Conservation (phyloP, 2,888 invertebrate species). For the Drosophila subquinaria region DNA sequence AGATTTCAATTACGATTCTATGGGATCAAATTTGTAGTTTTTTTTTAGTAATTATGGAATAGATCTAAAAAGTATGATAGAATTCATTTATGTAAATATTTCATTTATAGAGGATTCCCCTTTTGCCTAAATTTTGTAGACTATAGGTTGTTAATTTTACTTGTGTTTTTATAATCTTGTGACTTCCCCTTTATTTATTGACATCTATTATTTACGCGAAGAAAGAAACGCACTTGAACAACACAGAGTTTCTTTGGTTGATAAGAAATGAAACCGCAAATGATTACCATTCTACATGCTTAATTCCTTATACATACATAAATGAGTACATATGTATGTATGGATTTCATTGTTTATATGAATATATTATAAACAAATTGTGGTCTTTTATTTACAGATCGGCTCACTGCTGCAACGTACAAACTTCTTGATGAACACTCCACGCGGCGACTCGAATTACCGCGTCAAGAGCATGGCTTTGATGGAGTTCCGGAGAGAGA, state of each 20-base stretch:
- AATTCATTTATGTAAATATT: not conserved
- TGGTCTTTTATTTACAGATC: conserved; percentile 59
- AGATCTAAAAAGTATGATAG: not conserved
- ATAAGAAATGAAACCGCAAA: not conserved
- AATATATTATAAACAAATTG: conserved; percentile 11
- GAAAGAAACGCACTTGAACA: not conserved
- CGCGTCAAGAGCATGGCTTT: conserved; percentile 62
- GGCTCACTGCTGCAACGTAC: conserved; percentile 70
- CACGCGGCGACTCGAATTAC: conserved; percentile 57
- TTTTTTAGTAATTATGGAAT: not conserved
- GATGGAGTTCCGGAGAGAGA: conserved; percentile 72
- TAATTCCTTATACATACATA: not conserved
- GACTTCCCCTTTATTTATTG: conserved; percentile 4
- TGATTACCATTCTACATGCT: conserved; percentile 3
- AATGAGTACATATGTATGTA: not conserved
- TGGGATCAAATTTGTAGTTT: not conserved
- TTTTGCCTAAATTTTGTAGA: not conserved
- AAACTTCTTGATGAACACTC: conserved; percentile 72
- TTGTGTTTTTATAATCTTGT: not conserved
- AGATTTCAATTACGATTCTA: too few species aligned
- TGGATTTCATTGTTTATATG: conserved; percentile 11
- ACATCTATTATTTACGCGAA: not conserved
- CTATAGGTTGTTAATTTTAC: not conserved
- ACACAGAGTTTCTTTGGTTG: not conserved
- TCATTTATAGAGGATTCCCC: not conserved